Conservation (phyloP, 2,888 invertebrate species). For the Conus canariensis region DNA sequence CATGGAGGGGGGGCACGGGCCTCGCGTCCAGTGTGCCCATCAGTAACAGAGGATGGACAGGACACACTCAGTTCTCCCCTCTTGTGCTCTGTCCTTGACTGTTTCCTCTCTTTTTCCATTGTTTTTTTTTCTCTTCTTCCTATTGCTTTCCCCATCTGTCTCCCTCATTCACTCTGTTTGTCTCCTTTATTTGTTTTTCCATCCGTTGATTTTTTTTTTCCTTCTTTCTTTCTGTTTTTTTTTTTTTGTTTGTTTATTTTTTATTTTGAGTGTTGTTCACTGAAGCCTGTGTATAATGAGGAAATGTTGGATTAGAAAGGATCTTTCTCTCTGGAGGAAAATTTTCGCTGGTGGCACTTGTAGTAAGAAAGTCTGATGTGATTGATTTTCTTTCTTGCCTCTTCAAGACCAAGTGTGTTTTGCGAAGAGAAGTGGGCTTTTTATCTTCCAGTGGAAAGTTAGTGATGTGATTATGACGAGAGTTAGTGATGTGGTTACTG, state of each 20-base stretch:
- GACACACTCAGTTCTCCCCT: no score
- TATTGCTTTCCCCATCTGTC: no score
- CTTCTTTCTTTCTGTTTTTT: not conserved
- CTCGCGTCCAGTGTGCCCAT: slow-evolving; percentile 88
- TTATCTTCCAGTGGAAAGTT: no score
- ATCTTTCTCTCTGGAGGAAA: not conserved
- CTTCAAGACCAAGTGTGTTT: not conserved
- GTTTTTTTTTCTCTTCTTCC: no score
- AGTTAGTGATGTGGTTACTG: no score
- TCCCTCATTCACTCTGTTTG: not conserved
- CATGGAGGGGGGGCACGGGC: slow-evolving; percentile 81
- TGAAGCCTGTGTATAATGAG: not conserved
- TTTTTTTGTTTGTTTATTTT: not conserved
- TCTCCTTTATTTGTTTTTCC: no score
- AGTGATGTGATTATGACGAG: not conserved
- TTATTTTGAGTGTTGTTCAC: not conserved
- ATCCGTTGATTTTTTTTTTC: not conserved
- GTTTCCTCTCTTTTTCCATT: no score
- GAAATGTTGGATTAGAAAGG: no score
- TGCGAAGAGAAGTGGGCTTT: no score
- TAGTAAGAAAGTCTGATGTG: not conserved
- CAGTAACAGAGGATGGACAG: slow-evolving; percentile 81
- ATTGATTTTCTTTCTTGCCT: not conserved
- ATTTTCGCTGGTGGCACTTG: not conserved
- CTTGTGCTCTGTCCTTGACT: no score